A percentile compares a stretch with the other conserved stretches of the same genome.
Evolutionary conservation across 2,797 vertebrate species (phyloP).

Genomic region (Macrochelys suwanniensis): DNA sequence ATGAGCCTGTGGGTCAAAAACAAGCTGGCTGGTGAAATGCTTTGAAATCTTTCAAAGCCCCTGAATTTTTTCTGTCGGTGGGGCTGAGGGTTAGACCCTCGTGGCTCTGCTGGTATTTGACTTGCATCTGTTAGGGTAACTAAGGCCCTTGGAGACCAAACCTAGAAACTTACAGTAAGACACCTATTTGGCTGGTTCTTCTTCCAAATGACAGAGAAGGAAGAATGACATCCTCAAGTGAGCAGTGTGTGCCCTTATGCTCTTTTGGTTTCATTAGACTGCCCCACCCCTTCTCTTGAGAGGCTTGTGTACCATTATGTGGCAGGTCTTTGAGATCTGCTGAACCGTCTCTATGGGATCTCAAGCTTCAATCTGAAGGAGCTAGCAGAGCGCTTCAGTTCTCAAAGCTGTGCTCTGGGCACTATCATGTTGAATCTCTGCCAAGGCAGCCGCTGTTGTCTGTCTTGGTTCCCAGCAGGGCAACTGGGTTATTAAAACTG

Average conservation of each 20-base stretch:
- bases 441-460: not conserved
- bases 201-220: not conserved
- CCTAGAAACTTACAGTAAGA: not conserved
- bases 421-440: not conserved
- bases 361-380: not conserved
- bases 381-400: not conserved
- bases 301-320: fast-evolving
- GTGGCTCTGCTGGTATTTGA: not conserved
- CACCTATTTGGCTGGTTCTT: not conserved
- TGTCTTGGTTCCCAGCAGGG: not conserved
- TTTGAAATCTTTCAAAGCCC: not conserved
- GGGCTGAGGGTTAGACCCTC: not conserved
- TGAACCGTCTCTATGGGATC: not conserved
- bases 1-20: not conserved
- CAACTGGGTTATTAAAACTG: not conserved
- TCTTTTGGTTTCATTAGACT: not conserved
- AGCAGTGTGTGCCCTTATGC: not conserved
- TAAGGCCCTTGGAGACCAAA: not conserved
- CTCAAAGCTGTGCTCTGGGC: not conserved
- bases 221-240: not conserved
- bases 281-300: not conserved
- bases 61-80: not conserved
- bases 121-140: not conserved
- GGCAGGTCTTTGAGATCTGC: not conserved
- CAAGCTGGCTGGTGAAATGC: not conserved